Conservation (phyloP, 2,113 vertebrate genomes). For the Sylvilagus bachmani region DNA sequence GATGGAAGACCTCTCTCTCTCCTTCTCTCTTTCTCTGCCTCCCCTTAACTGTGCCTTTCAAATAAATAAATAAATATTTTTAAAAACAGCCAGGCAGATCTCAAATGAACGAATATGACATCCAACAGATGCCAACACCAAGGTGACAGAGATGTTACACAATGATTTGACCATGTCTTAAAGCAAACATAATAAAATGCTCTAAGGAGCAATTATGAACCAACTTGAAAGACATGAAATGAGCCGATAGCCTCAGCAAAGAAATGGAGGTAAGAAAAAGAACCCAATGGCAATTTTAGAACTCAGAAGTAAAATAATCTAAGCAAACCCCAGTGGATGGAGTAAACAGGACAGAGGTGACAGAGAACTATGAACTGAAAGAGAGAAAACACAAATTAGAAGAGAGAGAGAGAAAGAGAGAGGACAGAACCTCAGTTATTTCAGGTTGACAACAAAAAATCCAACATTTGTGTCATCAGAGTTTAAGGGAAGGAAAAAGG, state of each 20-base stretch:
- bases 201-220: neutral
- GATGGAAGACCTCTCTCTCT: too few relatives aligned
- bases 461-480: too few relatives aligned
- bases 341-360: neutral
- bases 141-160: neutral
- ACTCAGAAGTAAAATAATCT: neutral
- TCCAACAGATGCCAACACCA: neutral
- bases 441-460: too few relatives aligned
- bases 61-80: too few relatives aligned
- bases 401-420: neutral
- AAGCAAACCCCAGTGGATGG: neutral
- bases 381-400: neutral
- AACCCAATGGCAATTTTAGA: neutral
- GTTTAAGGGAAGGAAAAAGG: too few relatives aligned
- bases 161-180: neutral
- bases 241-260: neutral
- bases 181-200: neutral
- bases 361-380: neutral
- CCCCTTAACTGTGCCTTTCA: too few relatives aligned
- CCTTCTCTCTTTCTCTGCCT: too few relatives aligned
- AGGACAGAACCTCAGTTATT: neutral
- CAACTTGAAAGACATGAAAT: neutral
- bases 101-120: neutral
- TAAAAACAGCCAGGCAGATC: neutral
- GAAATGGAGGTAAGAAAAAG: neutral